Evolutionary conservation across 1,140 invertebrate genomes (phyloP), one percentile per base, ranked within the genome.

Genomic region (Tetraneura akinire): DNA sequence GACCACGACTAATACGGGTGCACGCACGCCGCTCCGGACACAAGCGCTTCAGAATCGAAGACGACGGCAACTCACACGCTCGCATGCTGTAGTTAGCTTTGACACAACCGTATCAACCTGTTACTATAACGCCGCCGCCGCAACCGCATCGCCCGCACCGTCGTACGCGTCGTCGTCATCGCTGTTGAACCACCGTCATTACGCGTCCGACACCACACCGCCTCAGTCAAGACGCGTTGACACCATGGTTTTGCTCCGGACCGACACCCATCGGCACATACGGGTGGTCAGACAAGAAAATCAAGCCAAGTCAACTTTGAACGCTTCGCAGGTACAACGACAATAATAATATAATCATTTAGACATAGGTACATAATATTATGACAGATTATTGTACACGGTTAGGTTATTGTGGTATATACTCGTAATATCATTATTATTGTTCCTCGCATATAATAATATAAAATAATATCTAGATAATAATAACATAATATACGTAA

Each of bases 251-350:
- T 45, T 76, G 53, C 73, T 76, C 23, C 21, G 73, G 55, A 76
- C 73, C 73, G 73, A 76, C 53, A 76, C 73, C 37, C 73, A 76
- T n/a, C 51, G 73, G 32, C 73, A 76, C 73, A 76, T 76, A 47
- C 51, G 73, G 32, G 73, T 76, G 51, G 73, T 76, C 73, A 76
- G 73, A 60, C 73, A 76, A n/a, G 73, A 76, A 18, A 76, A 76
- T 14, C 73, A 76, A 14, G 51, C 73, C 53, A 37, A 42, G 51
- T 45, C 51, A 11, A 45, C 13, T 13, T 9, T 76, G 26, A 76
- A 76, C 53, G 51, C 73, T 1, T 60, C 73, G 21, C 73, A 76
- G 73, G 73, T 76, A 76, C 37, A 23, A 21, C 53, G 3, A 26
- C 55, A 1, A 21, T 23, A 26, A 16, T 0, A 29, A 11, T 6